A percentile compares a stretch with the other conserved stretches of the same genome.
Evolutionary conservation across 2,797 vertebrate genomes (phyloP).

Genomic region (Spatula clypeata): DNA sequence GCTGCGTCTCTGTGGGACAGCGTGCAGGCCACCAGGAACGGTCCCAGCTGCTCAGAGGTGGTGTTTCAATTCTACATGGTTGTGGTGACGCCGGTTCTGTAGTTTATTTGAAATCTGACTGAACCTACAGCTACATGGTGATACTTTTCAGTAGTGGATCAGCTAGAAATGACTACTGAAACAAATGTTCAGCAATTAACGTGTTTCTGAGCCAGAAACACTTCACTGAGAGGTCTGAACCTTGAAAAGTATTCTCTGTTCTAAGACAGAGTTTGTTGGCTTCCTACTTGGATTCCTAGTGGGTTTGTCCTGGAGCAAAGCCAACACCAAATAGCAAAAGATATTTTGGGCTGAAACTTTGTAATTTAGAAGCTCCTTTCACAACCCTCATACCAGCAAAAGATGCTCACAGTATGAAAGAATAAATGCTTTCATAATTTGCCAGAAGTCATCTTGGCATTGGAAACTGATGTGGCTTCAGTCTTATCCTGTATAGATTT

Average conservation of each 20-base stretch:
- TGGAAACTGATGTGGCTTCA: not conserved
- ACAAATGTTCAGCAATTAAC: not conserved
- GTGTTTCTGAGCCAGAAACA: not conserved
- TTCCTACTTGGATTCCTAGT: not conserved
- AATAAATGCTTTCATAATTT: not conserved
- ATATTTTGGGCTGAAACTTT: not conserved
- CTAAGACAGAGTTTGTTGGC: not conserved
- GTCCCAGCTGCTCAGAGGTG: not conserved
- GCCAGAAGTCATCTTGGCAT: not conserved
- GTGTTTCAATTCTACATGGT: no score
- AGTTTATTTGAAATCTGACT: not conserved
- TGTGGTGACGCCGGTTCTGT: not conserved
- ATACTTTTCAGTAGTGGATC: not conserved
- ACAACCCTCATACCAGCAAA: not conserved
- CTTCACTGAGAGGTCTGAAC: not conserved
- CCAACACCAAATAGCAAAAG: not conserved
- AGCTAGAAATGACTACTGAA: not conserved
- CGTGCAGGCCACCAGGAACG: not conserved
- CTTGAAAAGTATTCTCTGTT: not conserved
- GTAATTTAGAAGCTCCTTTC: not conserved
- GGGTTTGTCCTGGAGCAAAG: not conserved
- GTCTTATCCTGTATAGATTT: not conserved
- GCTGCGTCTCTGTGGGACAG: fast-evolving
- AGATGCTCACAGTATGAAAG: not conserved
- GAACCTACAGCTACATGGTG: not conserved